Base-by-base conservation (phyloP, 2,888 invertebrate genomes). In the Caenorhabditis sulstoni region DNA sequence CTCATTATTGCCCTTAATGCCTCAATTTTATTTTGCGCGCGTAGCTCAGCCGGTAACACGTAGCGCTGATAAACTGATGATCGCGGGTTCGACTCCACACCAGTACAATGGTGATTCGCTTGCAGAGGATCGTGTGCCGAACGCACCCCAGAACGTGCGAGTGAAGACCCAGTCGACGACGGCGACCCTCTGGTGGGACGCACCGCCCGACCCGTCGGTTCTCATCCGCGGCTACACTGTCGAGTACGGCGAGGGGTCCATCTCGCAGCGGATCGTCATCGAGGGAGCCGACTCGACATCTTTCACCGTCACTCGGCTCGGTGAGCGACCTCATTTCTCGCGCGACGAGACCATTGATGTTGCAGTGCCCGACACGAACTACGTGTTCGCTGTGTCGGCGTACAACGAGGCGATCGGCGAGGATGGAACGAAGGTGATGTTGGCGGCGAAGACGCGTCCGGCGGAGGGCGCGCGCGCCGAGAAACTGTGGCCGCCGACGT, bases 361-460 rank as follows among this genome's bases (percentile, higher is more conserved):
- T 81, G 45, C 68, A 86, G 86, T 71, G 1, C 85, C 86, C 11
- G 81, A 81, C 57, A 89, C 88, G 1, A 85, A 85, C 11, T 89
- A 89, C 64, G 87, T 89, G 8, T 87, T 89, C 65, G 86, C 89
- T 0, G 79, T 89, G 39, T 87, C 85, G 29, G 87, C 89, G 0
- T 89, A 89, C 81, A 89, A 89, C 50, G 89, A 89, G 71, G 89
- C 89, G 0, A 87, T 86, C 8, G 88, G 86, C 16, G 89, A 89
- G 64, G 89, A 89, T 50, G 87, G 88, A 39, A 87, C 86, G 39
- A 81, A 81, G 49, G 85, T 84, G 45, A 79, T 86, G 79, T 41
- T 85, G 57, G 74, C 83, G 14, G 82, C 84, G 50, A 86, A 67
- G n/a, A 87, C 87, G 0, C 64, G 73, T 1, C 68, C 64, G 4